Base-by-base conservation (phyloP, 2,797 vertebrate genomes). In the Leptatherina wallacei region DNA sequence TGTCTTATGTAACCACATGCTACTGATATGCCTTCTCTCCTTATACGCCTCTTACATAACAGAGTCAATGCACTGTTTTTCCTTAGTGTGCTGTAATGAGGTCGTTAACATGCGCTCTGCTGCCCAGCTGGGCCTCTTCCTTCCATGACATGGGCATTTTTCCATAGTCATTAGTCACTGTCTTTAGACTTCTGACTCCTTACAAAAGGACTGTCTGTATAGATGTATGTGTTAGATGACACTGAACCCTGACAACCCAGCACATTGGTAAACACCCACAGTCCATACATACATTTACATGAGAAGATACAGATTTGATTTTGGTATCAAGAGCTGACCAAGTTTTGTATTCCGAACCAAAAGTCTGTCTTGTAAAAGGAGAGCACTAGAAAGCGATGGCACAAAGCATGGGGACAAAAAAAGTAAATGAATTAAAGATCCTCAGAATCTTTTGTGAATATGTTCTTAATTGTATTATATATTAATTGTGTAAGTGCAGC, bases 91-190 rank as follows among this genome's bases (percentile, higher is more conserved):
- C 68, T 62, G 49, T 65, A 77, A 79, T 44, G 36, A 83, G 65
- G 47, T 58, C 79, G 54, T 69, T 82, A 80, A 66, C 62, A 14
- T 35, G 54, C 18, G 65, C 71, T 77, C 68, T 42, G 81, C 69
- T 78, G 73, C 73, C 56, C 78, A 77, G 65, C 69, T 72, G 54
- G 56, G 65, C 61, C 58, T 59, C 73, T 73, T 78, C 35, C 61
- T 80, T 82, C 86, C 77, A 80, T 78, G 77, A 85, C 84, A 73
- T 56, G 1, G 40, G 6, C 14, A 22, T 67, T 82, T 81, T 85
- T 83, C 78, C 84, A 69, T 56, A 58, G 71, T 83, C 47, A 22
- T 44, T 38, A 6, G 58, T 10, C 12, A 11, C 57, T 20, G 36
- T 33, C 20, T 22, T 54, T 44, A 30, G 63, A 35, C 62, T 69